Base-by-base conservation (phyloP, 2,888 invertebrate species). In the Odontocerum albicorne region DNA sequence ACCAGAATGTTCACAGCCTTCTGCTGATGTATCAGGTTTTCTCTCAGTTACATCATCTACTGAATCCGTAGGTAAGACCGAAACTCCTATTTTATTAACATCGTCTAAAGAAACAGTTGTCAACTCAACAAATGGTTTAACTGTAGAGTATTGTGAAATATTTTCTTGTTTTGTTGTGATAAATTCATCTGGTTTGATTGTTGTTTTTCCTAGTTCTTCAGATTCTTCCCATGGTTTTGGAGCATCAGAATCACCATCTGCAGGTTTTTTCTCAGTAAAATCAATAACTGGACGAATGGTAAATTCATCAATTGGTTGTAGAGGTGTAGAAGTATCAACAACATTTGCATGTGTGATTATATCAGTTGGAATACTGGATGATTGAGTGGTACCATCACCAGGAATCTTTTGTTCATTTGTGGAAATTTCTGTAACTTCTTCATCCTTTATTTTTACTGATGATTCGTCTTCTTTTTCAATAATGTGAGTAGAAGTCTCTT, bases 61-160 rank as follows among this genome's bases (percentile, higher is more conserved):
- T 36, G 53, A 40, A 47, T 61, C 61, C 19, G 61, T 61, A 22
- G 61, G 61, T 12, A 61, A 49, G n/a, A 61, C 61, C 40, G 61
- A 61, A 17, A 61, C 61, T 22, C 61, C 61, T 27, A 61, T 61
- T 53, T 50, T 56, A 44, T 61, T 61, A 12, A 61, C 58, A 46
- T 56, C 61, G 22, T 61, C 61, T n/a, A 43, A 38, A 21, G 61
- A 61, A 21, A 56, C 21, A 13, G 61, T 61, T 7, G 58, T 56
- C 15, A 35, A 21, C n/a, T 56, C 61, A 21, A 49, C 13, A 7
- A 21, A 20, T 17, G 27, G 21, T 35, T 19, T 40, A 10, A 10
- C 16, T 32, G 50, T 50, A 39, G 22, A 21, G n/a, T 35, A 10
- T 39, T 53, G 44, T 13, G 16, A 35, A 47, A 6, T 21, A 12